Percentiles rank a stretch among this genome's conserved stretches.
Evolutionary conservation across 35 echinoderm and acorn worm genomes (phyloP).

Genomic region (Strongylocentrotus purpuratus): DNA sequence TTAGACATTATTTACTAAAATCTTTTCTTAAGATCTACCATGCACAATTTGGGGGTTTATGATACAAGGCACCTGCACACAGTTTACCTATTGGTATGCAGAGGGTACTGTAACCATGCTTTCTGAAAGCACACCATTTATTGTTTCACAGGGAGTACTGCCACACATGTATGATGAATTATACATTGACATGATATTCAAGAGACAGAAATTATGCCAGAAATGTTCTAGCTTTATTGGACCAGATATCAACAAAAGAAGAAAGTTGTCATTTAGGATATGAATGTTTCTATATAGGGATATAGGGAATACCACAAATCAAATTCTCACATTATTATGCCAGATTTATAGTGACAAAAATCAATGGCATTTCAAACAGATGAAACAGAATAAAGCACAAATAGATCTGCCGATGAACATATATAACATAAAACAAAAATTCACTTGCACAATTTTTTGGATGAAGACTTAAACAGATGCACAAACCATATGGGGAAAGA

Average conservation of each 20-base stretch:
- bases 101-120: background rate
- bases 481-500: background rate
- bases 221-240: background rate
- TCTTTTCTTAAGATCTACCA: background rate
- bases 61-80: background rate
- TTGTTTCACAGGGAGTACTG: background rate
- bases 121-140: background rate
- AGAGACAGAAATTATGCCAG: background rate
- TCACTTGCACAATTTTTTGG: background rate
- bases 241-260: background rate
- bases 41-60: background rate
- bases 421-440: background rate
- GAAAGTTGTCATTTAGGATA: background rate
- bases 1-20: background rate
- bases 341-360: no score
- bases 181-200: background rate
- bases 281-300: background rate
- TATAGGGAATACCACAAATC: background rate
- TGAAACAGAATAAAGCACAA: background rate
- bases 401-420: background rate
- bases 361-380: background rate
- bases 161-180: background rate
- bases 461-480: background rate
- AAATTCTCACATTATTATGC: background rate
- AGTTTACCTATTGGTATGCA: background rate